phyloP scores from a whole-genome alignment of 1,140 invertebrate genomes.

The Psilanteris sp. region DNA sequence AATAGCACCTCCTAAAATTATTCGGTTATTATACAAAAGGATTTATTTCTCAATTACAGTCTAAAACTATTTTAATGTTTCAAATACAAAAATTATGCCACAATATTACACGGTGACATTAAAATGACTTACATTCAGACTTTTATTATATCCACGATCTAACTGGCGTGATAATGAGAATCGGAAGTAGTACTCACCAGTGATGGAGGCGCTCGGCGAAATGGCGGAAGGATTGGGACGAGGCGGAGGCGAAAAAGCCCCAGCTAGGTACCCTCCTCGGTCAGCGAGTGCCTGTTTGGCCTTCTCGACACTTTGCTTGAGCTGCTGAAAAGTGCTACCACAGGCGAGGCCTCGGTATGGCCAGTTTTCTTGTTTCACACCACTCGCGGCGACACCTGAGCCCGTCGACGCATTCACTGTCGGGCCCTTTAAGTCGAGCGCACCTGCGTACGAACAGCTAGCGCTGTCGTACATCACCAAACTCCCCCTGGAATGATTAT shows the following conservation, averaged over 20 bases:
- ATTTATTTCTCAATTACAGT: too few species aligned
- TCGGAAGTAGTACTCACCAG: slow-evolving; percentile 70
- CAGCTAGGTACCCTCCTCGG: slow-evolving; percentile 77
- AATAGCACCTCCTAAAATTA: too few species aligned
- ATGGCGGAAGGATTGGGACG: slow-evolving; percentile 75
- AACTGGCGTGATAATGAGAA: background rate
- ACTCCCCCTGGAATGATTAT: slow-evolving; percentile 70
- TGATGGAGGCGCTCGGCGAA: slow-evolving; percentile 74
- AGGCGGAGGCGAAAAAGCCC: slow-evolving; percentile 78
- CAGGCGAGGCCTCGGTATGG: slow-evolving; percentile 76
- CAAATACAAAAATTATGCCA: too few species aligned
- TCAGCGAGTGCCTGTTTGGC: slow-evolving; percentile 89
- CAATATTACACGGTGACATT: too few species aligned
- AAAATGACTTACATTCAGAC: too few species aligned
- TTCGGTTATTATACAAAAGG: too few species aligned
- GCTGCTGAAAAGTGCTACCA: slow-evolving; percentile 88
- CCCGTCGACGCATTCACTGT: slow-evolving; percentile 75
- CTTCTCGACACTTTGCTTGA: slow-evolving; percentile 93
- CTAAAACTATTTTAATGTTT: too few species aligned
- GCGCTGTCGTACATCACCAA: slow-evolving; percentile 92
- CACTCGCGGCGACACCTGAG: slow-evolving; percentile 68
- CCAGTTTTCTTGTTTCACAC: slow-evolving; percentile 81
- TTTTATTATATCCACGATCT: background rate
- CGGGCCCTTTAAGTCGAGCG: slow-evolving; percentile 89
- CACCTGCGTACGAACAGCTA: slow-evolving; percentile 90